These are phyloP conservation scores for Mesitornis unicolor DNA, from an alignment of 2,113 vertebrate species.

Conservation along the genomic window DNA sequence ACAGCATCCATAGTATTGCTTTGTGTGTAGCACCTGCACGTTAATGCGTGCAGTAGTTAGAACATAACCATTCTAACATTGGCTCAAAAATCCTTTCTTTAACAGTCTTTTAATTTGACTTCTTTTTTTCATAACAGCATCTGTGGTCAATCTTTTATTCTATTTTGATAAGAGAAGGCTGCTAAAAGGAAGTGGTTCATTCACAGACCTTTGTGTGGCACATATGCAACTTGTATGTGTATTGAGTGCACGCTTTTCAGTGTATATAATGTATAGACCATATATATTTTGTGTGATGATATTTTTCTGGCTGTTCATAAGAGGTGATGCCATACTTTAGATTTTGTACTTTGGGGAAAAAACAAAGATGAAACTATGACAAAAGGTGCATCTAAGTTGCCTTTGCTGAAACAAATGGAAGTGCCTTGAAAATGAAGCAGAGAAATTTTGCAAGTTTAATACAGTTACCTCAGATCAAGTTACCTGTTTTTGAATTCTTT, in stretches of 20 bases:
- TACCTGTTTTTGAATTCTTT: background rate
- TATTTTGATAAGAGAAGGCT: conserved; percentile 75
- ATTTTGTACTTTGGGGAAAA: background rate
- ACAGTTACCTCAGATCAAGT: background rate
- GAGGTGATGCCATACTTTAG: background rate
- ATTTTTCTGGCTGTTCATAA: background rate
- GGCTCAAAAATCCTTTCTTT: background rate
- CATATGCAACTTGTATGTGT: background rate
- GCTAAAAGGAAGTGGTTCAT: conserved; percentile 72
- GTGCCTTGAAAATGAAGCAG: conserved; percentile 22
- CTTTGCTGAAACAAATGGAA: conserved; percentile 3
- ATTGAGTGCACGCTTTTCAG: background rate
- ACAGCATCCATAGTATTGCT: conserved; percentile 70
- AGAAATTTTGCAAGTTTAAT: background rate
- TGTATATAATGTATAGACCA: background rate
- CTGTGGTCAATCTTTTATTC: conserved; percentile 12
- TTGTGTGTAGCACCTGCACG: conserved; percentile 71
- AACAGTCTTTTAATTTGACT: conserved; percentile 11
- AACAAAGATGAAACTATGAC: background rate
- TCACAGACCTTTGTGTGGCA: background rate
- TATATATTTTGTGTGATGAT: background rate
- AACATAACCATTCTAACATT: conserved; percentile 2
- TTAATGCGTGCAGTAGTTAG: conserved; percentile 44
- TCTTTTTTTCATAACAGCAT: background rate
- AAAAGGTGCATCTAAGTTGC: background rate